Conservation (phyloP, 2,888 invertebrate genomes). For the Lasioglossum zephyrum region DNA sequence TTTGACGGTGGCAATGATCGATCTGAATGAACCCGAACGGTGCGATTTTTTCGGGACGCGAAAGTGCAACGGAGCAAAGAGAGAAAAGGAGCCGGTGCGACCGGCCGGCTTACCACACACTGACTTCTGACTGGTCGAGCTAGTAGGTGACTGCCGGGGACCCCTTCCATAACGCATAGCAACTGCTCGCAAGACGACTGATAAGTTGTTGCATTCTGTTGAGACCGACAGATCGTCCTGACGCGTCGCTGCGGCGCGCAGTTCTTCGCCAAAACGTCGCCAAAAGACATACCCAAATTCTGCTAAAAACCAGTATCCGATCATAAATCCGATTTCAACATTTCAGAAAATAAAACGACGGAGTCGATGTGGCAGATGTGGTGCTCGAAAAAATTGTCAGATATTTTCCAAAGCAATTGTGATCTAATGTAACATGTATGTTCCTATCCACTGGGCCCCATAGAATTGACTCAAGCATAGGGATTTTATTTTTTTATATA, state of each 20-base stretch:
- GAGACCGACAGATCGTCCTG: constrained; percentile 59
- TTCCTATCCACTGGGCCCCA: no score
- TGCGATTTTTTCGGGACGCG: constrained; percentile 46
- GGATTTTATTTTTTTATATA: no score
- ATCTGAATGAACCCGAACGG: not conserved
- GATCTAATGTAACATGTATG: no score
- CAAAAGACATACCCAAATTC: no score
- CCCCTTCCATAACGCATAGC: constrained; percentile 77
- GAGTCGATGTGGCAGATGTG: no score
- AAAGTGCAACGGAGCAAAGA: constrained; percentile 51
- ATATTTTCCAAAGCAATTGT: no score
- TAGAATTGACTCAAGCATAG: no score
- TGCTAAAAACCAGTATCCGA: no score
- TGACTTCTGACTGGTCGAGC: constrained; percentile 75
- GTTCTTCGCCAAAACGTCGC: no score
- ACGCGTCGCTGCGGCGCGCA: not conserved
- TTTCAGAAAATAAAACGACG: no score
- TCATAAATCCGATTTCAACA: no score
- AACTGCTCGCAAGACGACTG: constrained; percentile 73
- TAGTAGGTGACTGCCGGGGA: constrained; percentile 72
- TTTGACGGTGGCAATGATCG: not conserved
- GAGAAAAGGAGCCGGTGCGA: constrained; percentile 71
- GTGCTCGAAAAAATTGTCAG: no score
- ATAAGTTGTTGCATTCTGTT: constrained; percentile 68
- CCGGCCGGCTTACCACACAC: constrained; percentile 76